Conservation (phyloP, 2,888 invertebrate genomes). For the Limnephilus rhombicus region DNA sequence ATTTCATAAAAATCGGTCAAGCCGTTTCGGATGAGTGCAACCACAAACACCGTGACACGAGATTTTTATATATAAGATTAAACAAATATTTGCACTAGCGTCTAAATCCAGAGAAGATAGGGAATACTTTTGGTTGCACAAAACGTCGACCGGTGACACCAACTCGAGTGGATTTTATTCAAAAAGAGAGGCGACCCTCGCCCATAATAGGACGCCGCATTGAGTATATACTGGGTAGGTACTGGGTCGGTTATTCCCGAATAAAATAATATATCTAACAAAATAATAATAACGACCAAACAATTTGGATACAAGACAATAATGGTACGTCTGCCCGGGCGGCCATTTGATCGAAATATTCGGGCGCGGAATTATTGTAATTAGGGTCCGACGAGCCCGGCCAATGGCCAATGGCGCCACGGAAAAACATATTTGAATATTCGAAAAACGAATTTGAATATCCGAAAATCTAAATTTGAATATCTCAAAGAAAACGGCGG, state of each 20-base stretch:
- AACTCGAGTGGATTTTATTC: not conserved
- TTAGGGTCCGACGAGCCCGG: conserved; percentile 47
- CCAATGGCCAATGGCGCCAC: conserved; percentile 56
- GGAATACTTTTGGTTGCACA: no score
- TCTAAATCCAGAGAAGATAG: no score
- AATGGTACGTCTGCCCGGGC: conserved; percentile 60
- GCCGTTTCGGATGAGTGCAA: no score
- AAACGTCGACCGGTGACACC: no score
- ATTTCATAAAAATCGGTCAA: no score
- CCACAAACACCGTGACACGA: no score
- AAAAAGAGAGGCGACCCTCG: conserved; percentile 5
- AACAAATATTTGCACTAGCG: no score
- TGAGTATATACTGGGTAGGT: not conserved
- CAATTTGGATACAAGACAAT: conserved; percentile 64
- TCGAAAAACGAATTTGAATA: conserved; percentile 12
- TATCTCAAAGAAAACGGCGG: conserved; percentile 4
- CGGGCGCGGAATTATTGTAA: conserved; percentile 60
- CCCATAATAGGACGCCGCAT: not conserved
- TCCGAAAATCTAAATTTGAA: conserved; percentile 21
- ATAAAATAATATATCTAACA: conserved; percentile 61
- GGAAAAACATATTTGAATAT: conserved; percentile 49
- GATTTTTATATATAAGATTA: no score
- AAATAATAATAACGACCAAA: conserved; percentile 59
- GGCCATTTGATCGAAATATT: conserved; percentile 59
- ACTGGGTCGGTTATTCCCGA: conserved; percentile 40